phyloP scores from a whole-genome alignment of 2,888 invertebrate species.

The Campopleginae sp. region DNA sequence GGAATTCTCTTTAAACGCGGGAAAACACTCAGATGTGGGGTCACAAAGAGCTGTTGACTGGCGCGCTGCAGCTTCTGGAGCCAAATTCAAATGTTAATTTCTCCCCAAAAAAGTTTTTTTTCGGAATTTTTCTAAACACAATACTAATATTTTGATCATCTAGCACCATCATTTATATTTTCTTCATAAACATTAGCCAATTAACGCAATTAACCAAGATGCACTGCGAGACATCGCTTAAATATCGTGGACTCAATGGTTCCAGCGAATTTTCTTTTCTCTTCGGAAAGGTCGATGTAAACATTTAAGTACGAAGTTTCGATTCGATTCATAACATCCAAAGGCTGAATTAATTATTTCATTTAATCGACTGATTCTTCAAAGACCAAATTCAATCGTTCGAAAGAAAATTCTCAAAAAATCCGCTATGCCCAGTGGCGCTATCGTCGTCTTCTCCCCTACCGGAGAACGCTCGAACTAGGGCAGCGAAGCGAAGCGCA shows the following conservation, averaged over 20 bases:
- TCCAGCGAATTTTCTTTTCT: not conserved
- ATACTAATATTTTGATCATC: not conserved
- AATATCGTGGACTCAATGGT: not conserved
- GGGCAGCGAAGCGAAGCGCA: not conserved
- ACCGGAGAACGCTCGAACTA: not conserved
- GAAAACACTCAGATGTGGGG: slow-evolving; percentile 62
- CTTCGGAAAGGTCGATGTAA: not conserved
- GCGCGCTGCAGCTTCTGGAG: not conserved
- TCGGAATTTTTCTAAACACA: not conserved
- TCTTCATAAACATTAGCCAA: not conserved
- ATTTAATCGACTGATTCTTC: too few relatives aligned
- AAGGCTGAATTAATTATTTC: not conserved
- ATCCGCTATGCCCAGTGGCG: not conserved
- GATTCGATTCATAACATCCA: not conserved
- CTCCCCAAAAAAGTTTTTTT: not conserved
- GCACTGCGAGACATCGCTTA: not conserved
- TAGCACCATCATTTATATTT: not conserved
- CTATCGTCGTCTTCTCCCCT: not conserved
- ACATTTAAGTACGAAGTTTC: not conserved
- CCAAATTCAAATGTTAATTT: not conserved
- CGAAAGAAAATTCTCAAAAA: not conserved
- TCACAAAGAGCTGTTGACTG: slow-evolving; percentile 39
- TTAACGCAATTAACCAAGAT: not conserved
- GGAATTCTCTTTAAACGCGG: slow-evolving; percentile 74
- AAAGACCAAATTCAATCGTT: not conserved